These are phyloP conservation scores for Limnephilus marmoratus DNA, from an alignment of 2,888 invertebrate species.

Conservation along the genomic window DNA sequence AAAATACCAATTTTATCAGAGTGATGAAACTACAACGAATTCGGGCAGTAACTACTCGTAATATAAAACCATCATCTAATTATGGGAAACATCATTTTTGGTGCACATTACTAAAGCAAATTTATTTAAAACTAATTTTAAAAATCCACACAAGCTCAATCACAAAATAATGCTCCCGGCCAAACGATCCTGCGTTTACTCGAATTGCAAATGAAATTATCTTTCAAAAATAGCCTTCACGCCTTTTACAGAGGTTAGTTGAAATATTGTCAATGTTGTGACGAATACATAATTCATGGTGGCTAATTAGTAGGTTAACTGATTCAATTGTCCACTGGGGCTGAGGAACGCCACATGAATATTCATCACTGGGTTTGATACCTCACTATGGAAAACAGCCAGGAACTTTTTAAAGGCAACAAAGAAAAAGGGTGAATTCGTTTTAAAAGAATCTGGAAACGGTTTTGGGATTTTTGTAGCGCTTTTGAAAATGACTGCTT, in stretches of 20 bases:
- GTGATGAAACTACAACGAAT: too few species aligned
- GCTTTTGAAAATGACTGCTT: neutral
- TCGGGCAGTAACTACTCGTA: too few species aligned
- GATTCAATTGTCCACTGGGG: constrained; percentile 58
- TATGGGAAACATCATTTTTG: neutral
- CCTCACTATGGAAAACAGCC: constrained; percentile 16
- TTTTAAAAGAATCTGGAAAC: neutral
- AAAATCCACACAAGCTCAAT: neutral
- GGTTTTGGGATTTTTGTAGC: neutral
- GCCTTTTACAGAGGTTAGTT: constrained; percentile 14
- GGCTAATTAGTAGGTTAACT: constrained; percentile 52
- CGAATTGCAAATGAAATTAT: neutral
- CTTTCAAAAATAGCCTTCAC: neutral
- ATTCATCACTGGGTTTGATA: constrained; percentile 51
- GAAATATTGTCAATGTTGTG: constrained; percentile 45
- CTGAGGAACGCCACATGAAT: constrained; percentile 50
- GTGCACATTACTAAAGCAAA: neutral
- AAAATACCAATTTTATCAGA: too few species aligned
- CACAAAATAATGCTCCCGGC: neutral
- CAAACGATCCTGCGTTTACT: neutral
- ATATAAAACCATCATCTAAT: neutral
- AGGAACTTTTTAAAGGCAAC: constrained; percentile 4
- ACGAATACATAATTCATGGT: constrained; percentile 54
- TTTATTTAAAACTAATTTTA: neutral
- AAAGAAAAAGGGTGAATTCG: neutral